A percentile compares a stretch with the other conserved stretches of the same genome.
These are phyloP conservation scores for Volucella bombylans DNA, from an alignment of 2,888 invertebrate species.

Conservation along the genomic window DNA sequence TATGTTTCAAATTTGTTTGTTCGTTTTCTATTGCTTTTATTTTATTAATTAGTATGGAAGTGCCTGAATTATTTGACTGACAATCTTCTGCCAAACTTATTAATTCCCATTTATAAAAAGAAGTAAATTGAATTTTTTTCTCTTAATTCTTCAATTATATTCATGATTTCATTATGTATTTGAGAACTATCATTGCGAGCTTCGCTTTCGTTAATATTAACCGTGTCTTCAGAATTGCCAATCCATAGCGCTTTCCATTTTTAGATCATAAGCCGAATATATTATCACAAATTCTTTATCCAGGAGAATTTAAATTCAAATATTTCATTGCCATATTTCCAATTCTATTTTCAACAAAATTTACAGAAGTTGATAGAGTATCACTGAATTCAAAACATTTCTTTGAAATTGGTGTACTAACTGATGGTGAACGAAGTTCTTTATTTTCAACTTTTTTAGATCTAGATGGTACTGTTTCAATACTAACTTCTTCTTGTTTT, in stretches of 20 bases:
- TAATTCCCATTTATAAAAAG: no score
- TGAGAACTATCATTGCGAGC: no score
- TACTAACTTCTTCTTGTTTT: background rate
- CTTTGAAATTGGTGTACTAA: constrained; percentile 12
- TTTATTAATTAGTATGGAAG: no score
- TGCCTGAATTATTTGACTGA: no score
- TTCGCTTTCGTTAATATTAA: no score
- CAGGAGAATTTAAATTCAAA: constrained; percentile 3
- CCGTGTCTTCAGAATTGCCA: no score
- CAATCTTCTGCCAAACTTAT: no score
- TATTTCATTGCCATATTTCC: constrained; percentile 13
- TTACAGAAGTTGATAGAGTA: background rate
- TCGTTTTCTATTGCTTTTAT: no score
- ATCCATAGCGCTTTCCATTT: constrained; percentile 12
- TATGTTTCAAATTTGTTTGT: no score
- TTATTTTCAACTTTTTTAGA: background rate
- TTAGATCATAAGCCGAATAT: constrained; percentile 16
- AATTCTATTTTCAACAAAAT: constrained; percentile 14
- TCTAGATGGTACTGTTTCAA: background rate
- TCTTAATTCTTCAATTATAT: no score
- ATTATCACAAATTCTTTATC: constrained; percentile 15
- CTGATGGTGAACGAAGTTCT: background rate
- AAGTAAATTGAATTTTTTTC: no score
- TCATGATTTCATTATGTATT: no score
- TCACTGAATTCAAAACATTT: constrained; percentile 3